Evolutionary conservation across 1,140 invertebrate species (phyloP).

Genomic region (Teleopsis dalmanni): DNA sequence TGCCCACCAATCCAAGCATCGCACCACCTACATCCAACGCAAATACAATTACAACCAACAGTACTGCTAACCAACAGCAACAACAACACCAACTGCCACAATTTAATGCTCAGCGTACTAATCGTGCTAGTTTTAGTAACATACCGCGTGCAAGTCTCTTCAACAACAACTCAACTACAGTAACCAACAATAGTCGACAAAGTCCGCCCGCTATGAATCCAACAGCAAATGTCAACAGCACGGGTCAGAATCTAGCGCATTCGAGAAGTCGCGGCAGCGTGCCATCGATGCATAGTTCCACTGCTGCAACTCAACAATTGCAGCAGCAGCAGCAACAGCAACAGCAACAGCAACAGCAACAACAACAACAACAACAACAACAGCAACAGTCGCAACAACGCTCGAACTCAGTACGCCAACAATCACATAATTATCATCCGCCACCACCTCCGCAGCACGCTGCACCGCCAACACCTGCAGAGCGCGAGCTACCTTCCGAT

Average conservation of each 20-base stretch:
- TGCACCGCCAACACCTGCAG: slow-evolving; percentile 1
- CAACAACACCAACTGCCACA: slow-evolving; percentile 13
- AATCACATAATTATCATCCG: slow-evolving; percentile 12
- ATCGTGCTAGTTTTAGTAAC: slow-evolving; percentile 40
- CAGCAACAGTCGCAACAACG: slow-evolving; percentile 6
- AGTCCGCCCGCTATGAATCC: neutral
- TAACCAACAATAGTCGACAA: slow-evolving; percentile 11
- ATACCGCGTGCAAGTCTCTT: slow-evolving; percentile 38
- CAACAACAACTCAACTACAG: slow-evolving; percentile 9
- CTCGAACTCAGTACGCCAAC: slow-evolving; percentile 12
- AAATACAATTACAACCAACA: neutral
- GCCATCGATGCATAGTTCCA: slow-evolving; percentile 24
- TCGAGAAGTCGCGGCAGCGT: slow-evolving; percentile 1
- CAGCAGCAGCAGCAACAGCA: slow-evolving; percentile 18
- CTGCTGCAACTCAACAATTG: neutral
- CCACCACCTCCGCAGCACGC: slow-evolving; percentile 8
- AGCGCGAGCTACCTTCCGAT: slow-evolving; percentile 36
- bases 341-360: neutral
- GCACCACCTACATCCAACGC: neutral
- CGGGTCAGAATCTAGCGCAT: neutral
- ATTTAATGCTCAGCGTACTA: slow-evolving; percentile 21
- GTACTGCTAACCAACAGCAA: neutral
- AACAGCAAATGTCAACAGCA: no score
- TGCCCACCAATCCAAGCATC: neutral
- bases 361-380: neutral